phyloP scores from a whole-genome alignment of 2,888 invertebrate genomes.

The Chrysina gloriosa region DNA sequence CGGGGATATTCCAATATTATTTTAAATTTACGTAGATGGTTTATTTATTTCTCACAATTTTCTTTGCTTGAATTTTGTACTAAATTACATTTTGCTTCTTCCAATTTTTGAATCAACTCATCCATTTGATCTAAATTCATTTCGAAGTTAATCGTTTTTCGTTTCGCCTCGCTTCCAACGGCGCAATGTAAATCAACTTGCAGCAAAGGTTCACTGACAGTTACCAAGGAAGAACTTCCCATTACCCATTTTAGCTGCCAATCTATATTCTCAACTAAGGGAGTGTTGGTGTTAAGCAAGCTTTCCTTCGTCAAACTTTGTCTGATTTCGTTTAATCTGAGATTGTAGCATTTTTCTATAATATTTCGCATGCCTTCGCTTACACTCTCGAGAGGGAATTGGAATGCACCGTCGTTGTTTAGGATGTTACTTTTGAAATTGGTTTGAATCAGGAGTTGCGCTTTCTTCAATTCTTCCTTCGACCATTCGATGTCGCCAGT shows the following conservation, averaged over 20 bases:
- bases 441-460: slow-evolving; percentile 56
- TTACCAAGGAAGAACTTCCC: slow-evolving; percentile 67
- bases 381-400: slow-evolving; percentile 50
- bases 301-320: slow-evolving; percentile 54
- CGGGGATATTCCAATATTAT: no score
- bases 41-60: neutral
- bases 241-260: slow-evolving; percentile 69
- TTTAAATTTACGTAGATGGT: neutral
- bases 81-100: slow-evolving; percentile 48
- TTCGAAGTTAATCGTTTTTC: slow-evolving; percentile 59
- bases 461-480: slow-evolving; percentile 55
- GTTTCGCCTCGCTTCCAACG: slow-evolving; percentile 39
- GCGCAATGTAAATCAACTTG: slow-evolving; percentile 65
- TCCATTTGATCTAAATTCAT: slow-evolving; percentile 59
- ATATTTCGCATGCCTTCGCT: slow-evolving; percentile 47
- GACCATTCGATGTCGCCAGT: slow-evolving; percentile 60
- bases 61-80: neutral
- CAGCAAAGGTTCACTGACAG: slow-evolving; percentile 65
- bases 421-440: slow-evolving; percentile 55
- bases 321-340: slow-evolving; percentile 59
- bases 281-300: slow-evolving; percentile 58
- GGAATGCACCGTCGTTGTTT: slow-evolving; percentile 48
- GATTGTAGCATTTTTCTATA: slow-evolving; percentile 57
- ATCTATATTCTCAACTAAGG: slow-evolving; percentile 66
- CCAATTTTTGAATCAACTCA: slow-evolving; percentile 54